Evolutionary conservation across 2,888 invertebrate species (phyloP).

Genomic region (Horisme vitalbata): DNA sequence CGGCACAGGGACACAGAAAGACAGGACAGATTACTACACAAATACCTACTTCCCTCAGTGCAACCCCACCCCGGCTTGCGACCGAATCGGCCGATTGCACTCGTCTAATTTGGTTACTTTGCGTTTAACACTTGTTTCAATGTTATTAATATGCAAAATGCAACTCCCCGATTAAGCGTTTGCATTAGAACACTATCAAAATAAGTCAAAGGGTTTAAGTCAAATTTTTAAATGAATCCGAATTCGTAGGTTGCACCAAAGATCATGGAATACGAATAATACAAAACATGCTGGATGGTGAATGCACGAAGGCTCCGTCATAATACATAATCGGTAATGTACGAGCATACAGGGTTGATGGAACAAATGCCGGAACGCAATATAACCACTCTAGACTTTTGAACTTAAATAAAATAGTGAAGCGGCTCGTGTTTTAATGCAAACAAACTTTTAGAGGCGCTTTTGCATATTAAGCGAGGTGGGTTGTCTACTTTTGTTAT

Average conservation of each 20-base stretch:
- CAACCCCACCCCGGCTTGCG: constrained; percentile 80
- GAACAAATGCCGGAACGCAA: constrained; percentile 82
- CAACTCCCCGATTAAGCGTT: constrained; percentile 69
- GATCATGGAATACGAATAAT: constrained; percentile 45
- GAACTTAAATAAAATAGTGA: constrained; percentile 81
- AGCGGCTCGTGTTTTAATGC: constrained; percentile 83
- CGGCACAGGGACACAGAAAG: constrained; percentile 88
- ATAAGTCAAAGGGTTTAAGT: constrained; percentile 7
- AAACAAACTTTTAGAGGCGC: constrained; percentile 83
- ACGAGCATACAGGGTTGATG: constrained; percentile 55
- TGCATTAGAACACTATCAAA: constrained; percentile 80
- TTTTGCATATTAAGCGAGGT: constrained; percentile 83
- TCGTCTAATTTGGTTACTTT: constrained; percentile 80
- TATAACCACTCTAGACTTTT: constrained; percentile 81
- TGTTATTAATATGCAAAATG: constrained; percentile 46
- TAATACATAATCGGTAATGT: constrained; percentile 44
- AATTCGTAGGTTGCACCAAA: constrained; percentile 62
- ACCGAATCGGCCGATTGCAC: constrained; percentile 72
- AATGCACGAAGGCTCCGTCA: constrained; percentile 60
- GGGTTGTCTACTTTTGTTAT: constrained; percentile 80
- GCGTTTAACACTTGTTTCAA: constrained; percentile 76
- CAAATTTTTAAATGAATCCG: constrained; percentile 17
- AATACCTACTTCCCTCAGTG: constrained; percentile 83
- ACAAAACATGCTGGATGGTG: constrained; percentile 64
- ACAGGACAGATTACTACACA: constrained; percentile 85